Conservation (phyloP, 2,888 invertebrate genomes). For the Scaeva pyrastri region DNA sequence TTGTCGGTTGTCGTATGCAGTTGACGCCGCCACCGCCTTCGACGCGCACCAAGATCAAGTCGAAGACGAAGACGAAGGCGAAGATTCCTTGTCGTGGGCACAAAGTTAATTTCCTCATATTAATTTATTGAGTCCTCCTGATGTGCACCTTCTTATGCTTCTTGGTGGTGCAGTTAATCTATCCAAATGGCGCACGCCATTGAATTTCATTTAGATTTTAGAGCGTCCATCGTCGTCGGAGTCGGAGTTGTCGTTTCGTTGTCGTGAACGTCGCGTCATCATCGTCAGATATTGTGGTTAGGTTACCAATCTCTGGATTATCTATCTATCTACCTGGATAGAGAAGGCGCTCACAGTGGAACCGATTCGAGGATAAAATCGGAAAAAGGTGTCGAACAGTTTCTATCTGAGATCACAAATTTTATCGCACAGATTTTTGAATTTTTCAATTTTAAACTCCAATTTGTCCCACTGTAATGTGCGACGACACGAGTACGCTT, state of each 20-base stretch:
- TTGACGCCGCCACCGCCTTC: conserved; percentile 20
- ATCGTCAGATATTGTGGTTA: conserved; percentile 9
- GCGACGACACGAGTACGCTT: too few species aligned
- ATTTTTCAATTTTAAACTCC: too few species aligned
- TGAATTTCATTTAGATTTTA: conserved; percentile 57
- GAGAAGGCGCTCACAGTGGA: background rate
- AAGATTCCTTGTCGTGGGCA: conserved; percentile 57
- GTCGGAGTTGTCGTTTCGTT: background rate
- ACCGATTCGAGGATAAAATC: background rate
- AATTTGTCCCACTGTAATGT: background rate
- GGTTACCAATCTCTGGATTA: conserved; percentile 8
- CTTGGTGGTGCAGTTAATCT: conserved; percentile 54
- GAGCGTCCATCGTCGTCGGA: background rate
- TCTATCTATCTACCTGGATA: conserved; percentile 16
- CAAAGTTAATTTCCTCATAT: conserved; percentile 69
- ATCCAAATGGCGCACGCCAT: conserved; percentile 52
- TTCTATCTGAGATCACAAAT: too few species aligned
- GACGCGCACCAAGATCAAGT: background rate
- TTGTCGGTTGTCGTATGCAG: conserved; percentile 1
- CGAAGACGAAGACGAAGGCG: background rate
- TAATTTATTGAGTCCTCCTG: conserved; percentile 71
- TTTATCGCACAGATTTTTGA: too few species aligned
- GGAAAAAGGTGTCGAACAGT: background rate
- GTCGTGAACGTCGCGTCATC: background rate
- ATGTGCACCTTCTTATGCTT: conserved; percentile 48